Conservation (phyloP, 2,888 invertebrate species). For the Gibbula magus region DNA sequence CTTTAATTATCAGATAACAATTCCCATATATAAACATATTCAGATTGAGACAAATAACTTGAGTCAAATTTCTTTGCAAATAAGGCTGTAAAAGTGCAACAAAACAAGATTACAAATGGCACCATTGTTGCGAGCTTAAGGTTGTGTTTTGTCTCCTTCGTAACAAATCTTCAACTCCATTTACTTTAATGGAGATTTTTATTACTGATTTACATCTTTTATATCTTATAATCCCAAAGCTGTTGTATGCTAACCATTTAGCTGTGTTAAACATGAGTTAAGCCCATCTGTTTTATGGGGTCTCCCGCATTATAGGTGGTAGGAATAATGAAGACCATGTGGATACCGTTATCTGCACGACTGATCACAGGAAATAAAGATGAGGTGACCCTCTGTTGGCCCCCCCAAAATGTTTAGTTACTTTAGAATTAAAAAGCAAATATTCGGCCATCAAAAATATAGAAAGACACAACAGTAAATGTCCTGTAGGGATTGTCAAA, state of each 20-base stretch:
- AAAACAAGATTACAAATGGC: too few relatives aligned
- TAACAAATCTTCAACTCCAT: too few relatives aligned
- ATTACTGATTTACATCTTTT: too few relatives aligned
- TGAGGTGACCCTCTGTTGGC: background rate
- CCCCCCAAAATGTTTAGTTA: background rate
- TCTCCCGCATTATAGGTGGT: background rate
- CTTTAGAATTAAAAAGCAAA: background rate
- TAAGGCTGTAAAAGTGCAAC: too few relatives aligned
- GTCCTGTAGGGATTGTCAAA: background rate
- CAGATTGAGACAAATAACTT: too few relatives aligned
- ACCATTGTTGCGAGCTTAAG: too few relatives aligned
- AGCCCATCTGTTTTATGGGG: background rate
- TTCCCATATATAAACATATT: too few relatives aligned
- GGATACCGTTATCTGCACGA: constrained; percentile 5
- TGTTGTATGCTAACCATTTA: background rate
- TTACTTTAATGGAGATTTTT: too few relatives aligned
- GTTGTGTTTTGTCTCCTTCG: too few relatives aligned
- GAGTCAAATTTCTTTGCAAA: too few relatives aligned
- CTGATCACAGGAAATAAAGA: background rate
- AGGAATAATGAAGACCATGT: background rate
- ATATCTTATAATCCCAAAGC: too few relatives aligned
- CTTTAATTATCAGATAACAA: too few relatives aligned
- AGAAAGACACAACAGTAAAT: background rate
- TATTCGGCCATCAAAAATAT: background rate
- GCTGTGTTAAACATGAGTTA: background rate